These are phyloP conservation scores for Potorous gilbertii DNA, from an alignment of 2,797 vertebrate genomes.

Conservation along the genomic window DNA sequence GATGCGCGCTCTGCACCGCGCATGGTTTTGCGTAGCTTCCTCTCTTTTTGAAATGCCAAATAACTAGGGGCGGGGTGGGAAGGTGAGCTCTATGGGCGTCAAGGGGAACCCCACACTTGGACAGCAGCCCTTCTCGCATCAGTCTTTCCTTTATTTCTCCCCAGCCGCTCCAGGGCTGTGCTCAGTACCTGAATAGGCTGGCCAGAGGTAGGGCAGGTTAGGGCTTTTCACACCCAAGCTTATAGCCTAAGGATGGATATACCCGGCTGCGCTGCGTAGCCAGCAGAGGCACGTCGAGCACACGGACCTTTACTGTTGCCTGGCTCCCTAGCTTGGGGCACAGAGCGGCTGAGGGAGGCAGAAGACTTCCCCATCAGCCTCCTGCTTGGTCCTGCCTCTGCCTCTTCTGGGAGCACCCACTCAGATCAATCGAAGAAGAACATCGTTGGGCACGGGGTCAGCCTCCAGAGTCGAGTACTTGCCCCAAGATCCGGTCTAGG, in stretches of 20 bases:
- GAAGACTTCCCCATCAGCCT: conserved; percentile 39
- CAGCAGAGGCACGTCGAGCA: not conserved
- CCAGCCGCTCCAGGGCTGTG: not conserved
- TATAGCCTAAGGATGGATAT: conserved; percentile 28
- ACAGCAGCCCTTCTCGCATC: not conserved
- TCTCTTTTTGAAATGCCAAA: conserved; percentile 15
- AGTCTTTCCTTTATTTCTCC: not conserved
- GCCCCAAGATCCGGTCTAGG: not conserved
- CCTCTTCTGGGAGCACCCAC: not conserved
- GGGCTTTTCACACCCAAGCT: conserved; percentile 11
- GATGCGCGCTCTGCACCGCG: not conserved
- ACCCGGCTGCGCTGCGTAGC: conserved; percentile 6
- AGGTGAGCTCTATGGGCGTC: not conserved
- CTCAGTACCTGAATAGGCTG: conserved; percentile 30
- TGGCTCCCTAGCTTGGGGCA: not conserved
- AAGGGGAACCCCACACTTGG: not conserved
- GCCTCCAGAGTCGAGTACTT: not conserved
- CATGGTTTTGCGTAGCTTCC: not conserved
- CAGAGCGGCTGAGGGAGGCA: not conserved
- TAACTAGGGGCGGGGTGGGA: not conserved
- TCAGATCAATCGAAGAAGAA: not conserved
- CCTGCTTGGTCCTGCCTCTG: not conserved
- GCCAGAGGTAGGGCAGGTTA: conserved; percentile 29
- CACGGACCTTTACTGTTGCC: not conserved
- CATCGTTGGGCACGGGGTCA: not conserved